These are phyloP conservation scores for Chrysochloris asiatica DNA, from an alignment of 2,113 vertebrate genomes.

Conservation along the genomic window DNA sequence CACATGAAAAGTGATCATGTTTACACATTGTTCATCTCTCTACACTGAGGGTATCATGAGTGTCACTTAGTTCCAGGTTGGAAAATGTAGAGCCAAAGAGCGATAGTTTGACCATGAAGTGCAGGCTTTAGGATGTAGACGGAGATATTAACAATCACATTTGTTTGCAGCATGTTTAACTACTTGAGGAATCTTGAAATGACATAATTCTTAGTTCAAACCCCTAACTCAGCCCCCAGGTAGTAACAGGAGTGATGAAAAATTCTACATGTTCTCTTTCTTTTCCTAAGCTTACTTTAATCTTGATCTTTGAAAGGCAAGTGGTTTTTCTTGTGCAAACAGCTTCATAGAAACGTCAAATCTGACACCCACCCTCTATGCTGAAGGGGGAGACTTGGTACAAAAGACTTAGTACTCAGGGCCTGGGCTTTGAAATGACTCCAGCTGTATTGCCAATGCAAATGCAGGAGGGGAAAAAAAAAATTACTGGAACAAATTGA, in stretches of 20 bases:
- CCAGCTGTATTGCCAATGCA: constrained; percentile 79
- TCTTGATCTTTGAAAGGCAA: constrained; percentile 76
- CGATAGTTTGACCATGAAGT: neutral
- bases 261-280: constrained; percentile 55
- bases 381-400: constrained; percentile 64
- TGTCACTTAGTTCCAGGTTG: neutral
- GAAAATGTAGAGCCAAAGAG: neutral
- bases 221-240: constrained; percentile 56
- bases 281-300: constrained; percentile 71
- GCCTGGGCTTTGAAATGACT: constrained; percentile 74
- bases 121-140: neutral
- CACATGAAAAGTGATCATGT: too few relatives aligned
- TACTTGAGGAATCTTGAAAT: constrained; percentile 36
- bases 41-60: neutral
- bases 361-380: constrained; percentile 65
- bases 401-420: constrained; percentile 72
- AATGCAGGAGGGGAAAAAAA: constrained; percentile 72
- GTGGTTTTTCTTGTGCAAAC: constrained; percentile 78
- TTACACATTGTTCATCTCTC: too few relatives aligned
- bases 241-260: constrained; percentile 63
- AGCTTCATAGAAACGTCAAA: constrained; percentile 76
- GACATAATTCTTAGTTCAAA: constrained; percentile 53
- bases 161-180: constrained; percentile 20
- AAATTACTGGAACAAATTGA: constrained; percentile 82
- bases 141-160: neutral